Percentiles rank a stretch among this genome's conserved stretches.
Evolutionary conservation across 2,888 invertebrate genomes (phyloP).

Genomic region (Lithophane socia): DNA sequence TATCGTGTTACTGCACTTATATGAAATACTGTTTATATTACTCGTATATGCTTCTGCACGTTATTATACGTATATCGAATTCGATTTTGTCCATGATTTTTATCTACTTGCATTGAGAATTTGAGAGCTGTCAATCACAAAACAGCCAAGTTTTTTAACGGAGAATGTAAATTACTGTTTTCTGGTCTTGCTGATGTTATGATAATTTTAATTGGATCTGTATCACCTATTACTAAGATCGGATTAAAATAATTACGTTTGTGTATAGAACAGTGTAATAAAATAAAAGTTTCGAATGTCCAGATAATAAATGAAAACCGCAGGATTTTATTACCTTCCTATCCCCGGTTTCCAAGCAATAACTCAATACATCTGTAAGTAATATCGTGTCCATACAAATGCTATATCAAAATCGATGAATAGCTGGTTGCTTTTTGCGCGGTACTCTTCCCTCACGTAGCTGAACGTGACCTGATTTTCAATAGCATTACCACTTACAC

Average conservation of each 20-base stretch:
- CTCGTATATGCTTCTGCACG: conserved; percentile 17
- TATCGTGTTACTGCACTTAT: conserved; percentile 50
- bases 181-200: not conserved
- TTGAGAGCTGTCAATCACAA: not conserved
- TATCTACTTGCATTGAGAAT: not conserved
- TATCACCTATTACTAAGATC: not conserved
- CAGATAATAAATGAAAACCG: conserved; percentile 21
- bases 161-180: not conserved
- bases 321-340: conserved; percentile 20
- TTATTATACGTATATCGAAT: conserved; percentile 17
- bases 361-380: not conserved
- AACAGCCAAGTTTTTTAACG: not conserved
- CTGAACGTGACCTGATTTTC: conserved; percentile 55
- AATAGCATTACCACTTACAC: conserved; percentile 35
- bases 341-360: conserved; percentile 17
- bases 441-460: conserved; percentile 36
- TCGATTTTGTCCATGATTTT: conserved; percentile 4
- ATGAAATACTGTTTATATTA: conserved; percentile 50
- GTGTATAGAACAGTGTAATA: not conserved
- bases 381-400: conserved; percentile 28
- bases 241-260: no score
- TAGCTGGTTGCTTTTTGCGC: conserved; percentile 52
- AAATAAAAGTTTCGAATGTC: no score
- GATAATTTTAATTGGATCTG: not conserved
- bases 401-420: conserved; percentile 43